Conservation (phyloP, 92 coral and sea anemone species). For the Scolanthus callimorphus region DNA sequence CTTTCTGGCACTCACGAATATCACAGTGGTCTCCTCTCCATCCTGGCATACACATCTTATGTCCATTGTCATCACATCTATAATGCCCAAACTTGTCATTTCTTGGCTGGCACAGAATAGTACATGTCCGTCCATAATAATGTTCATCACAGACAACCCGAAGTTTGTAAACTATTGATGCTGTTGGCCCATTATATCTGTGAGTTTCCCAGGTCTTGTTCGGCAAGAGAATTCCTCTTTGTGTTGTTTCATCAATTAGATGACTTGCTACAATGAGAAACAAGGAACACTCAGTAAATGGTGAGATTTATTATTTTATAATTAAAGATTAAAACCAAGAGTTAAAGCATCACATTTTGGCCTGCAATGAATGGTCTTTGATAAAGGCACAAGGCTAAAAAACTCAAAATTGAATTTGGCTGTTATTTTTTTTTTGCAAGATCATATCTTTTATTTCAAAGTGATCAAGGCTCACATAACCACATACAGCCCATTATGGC, state of each 20-base stretch:
- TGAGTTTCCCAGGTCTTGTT: conserved; percentile 83
- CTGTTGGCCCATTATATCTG: conserved; percentile 81
- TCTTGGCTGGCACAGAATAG: conserved; percentile 64
- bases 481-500: no score
- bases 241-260: conserved; percentile 65
- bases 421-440: no score
- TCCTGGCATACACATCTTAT: conserved; percentile 67
- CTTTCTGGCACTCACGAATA: conserved; percentile 38
- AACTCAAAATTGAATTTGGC: no score
- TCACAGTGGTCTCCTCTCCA: conserved; percentile 78
- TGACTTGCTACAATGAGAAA: conserved; percentile 35
- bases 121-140: conserved; percentile 71
- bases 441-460: no score
- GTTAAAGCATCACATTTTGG: no score
- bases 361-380: no score
- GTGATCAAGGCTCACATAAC: no score
- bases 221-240: conserved; percentile 66
- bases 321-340: no score
- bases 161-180: conserved; percentile 67
- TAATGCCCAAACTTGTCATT: conserved; percentile 80
- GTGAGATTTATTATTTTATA: no score
- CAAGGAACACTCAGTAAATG: no score
- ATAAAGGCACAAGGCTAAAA: no score
- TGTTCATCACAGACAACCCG: conserved; percentile 68
- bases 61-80: conserved; percentile 64